Conservation (phyloP, 2,797 vertebrate genomes). For the Passerculus sandwichensis region DNA sequence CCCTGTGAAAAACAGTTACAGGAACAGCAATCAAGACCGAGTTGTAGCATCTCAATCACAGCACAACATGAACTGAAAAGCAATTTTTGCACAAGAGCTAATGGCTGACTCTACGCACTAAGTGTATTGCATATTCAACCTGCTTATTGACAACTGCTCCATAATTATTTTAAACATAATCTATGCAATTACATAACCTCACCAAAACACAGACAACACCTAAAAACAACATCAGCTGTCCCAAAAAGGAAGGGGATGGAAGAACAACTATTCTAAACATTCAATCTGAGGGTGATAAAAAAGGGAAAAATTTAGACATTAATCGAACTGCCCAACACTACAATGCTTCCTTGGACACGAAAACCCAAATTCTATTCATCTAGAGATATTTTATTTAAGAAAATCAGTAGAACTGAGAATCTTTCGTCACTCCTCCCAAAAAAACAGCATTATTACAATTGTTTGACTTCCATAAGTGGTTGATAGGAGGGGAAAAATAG, state of each 20-base stretch:
- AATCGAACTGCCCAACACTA: background rate
- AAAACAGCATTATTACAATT: slow-evolving; percentile 1
- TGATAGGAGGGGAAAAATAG: background rate
- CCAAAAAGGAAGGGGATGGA: background rate
- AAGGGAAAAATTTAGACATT: background rate
- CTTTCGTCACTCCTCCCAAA: background rate
- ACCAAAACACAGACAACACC: background rate
- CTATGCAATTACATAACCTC: background rate
- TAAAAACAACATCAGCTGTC: background rate
- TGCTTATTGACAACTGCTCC: background rate
- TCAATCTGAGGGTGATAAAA: background rate
- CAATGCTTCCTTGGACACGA: background rate
- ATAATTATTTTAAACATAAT: background rate
- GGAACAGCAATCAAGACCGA: background rate
- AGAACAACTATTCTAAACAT: background rate
- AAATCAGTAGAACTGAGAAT: background rate
- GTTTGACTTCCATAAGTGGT: background rate
- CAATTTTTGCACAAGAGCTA: background rate
- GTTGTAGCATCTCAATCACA: background rate
- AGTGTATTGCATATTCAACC: background rate
- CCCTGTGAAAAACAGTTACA: background rate
- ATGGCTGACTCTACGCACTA: background rate
- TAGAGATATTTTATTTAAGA: background rate
- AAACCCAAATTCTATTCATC: background rate
- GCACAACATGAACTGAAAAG: background rate